Evolutionary conservation across 2,797 vertebrate species (phyloP), one percentile per base, ranked within the genome.

Genomic region (Oophaga sylvatica): DNA sequence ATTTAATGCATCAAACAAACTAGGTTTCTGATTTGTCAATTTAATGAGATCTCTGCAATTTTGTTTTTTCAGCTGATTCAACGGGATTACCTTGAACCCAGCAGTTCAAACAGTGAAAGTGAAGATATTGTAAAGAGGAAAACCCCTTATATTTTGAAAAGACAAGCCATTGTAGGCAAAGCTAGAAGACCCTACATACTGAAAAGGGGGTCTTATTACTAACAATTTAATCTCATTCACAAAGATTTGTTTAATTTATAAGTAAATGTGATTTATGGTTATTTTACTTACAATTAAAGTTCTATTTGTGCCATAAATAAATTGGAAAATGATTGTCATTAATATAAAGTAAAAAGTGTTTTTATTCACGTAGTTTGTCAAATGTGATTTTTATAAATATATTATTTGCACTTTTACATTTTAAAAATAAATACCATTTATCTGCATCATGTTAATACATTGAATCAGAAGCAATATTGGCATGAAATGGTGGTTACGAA

Each of bases 131-230:
- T 97, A 89, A 99, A 99, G 91, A 95, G 97, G 88, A 99, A 98
- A 95, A 97, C 96, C 1, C 98, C 98, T 6, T 99, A 99, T 90
- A 99, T 99, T 92, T 94, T 99, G 92, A 99, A 98, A 93, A 94
- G 98, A 87, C 97, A 99, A 90, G 92, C 95, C 31, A 96, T 95
- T 88, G 95, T 93, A 90, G 95, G 95, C 94, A 99, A 99, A 94
- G 94, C 97, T 60, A 96, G 97, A 93, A 95, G 97, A 92, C 98
- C 98, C 9, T 99, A 99, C 93, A 99, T 99, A 91, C 94, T 99
- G 88, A 99, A 97, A 89, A 95, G 98, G 88, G 96, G 92, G 90
- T 92, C 95, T 71, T 93, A 95, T 92, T 98, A 98, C 95, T 99
- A 95, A 99, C 89, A 73, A 90, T 91, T 57, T 90, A 90, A 89